phyloP scores from a whole-genome alignment of 2,888 invertebrate species.

The Synanthedon formicaeformis region DNA sequence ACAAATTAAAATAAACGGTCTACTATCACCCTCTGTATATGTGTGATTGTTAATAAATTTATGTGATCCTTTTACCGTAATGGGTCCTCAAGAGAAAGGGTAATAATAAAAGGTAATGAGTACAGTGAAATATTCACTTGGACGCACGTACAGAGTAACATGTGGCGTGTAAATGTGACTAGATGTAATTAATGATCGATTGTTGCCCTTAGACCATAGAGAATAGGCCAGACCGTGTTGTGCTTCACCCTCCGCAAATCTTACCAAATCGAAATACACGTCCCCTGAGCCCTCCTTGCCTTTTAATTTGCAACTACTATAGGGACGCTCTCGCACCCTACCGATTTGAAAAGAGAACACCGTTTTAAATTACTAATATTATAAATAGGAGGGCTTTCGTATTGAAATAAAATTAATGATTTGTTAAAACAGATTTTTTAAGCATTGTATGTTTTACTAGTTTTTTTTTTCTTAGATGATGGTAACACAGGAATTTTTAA shows the following conservation, averaged over 20 bases:
- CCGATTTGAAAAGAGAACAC: neutral
- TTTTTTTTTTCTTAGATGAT: no score
- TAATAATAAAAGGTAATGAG: neutral
- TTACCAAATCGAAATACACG: constrained; percentile 48
- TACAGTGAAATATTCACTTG: neutral
- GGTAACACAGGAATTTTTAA: no score
- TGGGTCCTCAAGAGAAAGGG: neutral
- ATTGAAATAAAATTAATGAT: no score
- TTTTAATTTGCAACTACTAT: constrained; percentile 68
- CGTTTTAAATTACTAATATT: neutral
- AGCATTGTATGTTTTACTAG: no score
- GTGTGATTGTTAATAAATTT: no score
- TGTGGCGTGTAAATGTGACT: constrained; percentile 65
- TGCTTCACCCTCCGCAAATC: constrained; percentile 50
- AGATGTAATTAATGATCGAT: constrained; percentile 69
- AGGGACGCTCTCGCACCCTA: constrained; percentile 34
- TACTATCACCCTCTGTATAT: no score
- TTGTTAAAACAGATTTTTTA: no score
- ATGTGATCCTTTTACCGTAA: no score
- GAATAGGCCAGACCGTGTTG: constrained; percentile 18
- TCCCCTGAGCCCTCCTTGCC: constrained; percentile 51
- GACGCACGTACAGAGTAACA: constrained; percentile 23
- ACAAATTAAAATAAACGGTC: no score
- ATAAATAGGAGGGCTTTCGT: no score
- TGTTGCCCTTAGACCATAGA: constrained; percentile 46